Base-by-base conservation (phyloP, 1,140 invertebrate genomes). In the Meloidogyne floridensis region DNA sequence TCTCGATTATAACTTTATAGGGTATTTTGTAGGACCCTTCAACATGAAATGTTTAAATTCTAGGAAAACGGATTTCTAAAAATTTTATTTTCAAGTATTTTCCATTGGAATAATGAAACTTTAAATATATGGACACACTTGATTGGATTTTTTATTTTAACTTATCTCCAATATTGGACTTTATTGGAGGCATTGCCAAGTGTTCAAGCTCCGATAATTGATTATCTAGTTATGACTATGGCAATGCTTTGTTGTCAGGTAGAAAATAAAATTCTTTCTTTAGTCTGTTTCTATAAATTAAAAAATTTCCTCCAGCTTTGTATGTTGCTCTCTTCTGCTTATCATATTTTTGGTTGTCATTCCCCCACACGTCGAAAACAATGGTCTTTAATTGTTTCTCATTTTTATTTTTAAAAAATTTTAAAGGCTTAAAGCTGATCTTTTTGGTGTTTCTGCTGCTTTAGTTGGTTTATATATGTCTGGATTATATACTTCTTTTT, bases 61-160 rank as follows among this genome's bases (percentile, higher is more conserved):
- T 32, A 32, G 32, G 32, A 32, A 32, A 32, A 32, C 32, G 32
- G 32, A 32, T 32, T 32, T 32, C 1, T 32, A 32, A 32, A 32
- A 32, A 32, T 1, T 32, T 32, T 32, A 32, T 32, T 65, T 18
- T n/a, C 7, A 65, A 96, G 95, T 90, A 93, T 96, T 88, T 96
- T 97, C 91, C 95, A 95, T 93, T 96, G 95, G 95, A 96, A 94
- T 18, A 98, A 98, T 89, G 96, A 98, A 91, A 97, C 95, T 4
- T 93, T 98, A 84, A 98, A 98, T 87, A 15, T 98, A 88, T 98
- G 96, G 96, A 95, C 94, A 77, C 96, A 98, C 91, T 92, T 98
- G 83, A 93, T 95, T 83, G 96, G 96, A 9, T 97, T 95, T 92
- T 93, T 95, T 87, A 91, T 97, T 10, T 95, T 98, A 85, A 91